Evolutionary conservation across 2,888 invertebrate species (phyloP).

Genomic region (Apeira syringaria): DNA sequence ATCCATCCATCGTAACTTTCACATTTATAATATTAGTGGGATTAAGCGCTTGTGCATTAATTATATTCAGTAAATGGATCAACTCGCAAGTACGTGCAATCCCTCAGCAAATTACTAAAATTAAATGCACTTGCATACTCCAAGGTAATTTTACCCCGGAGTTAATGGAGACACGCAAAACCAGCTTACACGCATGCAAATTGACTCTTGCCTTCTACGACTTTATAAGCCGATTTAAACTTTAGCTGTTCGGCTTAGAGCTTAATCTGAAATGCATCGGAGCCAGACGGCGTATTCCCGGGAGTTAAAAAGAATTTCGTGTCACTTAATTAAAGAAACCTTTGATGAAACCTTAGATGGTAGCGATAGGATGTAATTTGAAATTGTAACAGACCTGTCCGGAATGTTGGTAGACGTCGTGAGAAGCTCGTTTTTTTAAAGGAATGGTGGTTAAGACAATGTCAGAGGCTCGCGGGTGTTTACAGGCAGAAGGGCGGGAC

Average conservation of each 20-base stretch:
- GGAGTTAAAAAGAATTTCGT: constrained; percentile 54
- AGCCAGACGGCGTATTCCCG: constrained; percentile 21
- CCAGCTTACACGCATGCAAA: constrained; percentile 59
- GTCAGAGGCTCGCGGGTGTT: too few relatives aligned
- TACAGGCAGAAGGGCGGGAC: too few relatives aligned
- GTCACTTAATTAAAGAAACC: constrained; percentile 75
- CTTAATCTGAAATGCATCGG: constrained; percentile 37
- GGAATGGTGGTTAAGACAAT: too few relatives aligned
- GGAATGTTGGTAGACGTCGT: constrained; percentile 9
- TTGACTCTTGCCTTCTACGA: constrained; percentile 40
- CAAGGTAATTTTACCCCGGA: constrained; percentile 24
- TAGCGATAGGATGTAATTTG: constrained; percentile 32
- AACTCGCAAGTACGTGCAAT: constrained; percentile 18
- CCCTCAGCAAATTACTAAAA: constrained; percentile 17
- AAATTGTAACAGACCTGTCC: constrained; percentile 21
- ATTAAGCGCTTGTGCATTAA: too few relatives aligned
- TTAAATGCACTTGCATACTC: constrained; percentile 21
- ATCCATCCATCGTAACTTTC: too few relatives aligned
- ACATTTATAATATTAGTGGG: too few relatives aligned
- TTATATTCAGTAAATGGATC: constrained; percentile 8
- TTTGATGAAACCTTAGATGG: constrained; percentile 62
- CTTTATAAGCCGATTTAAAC: constrained; percentile 39
- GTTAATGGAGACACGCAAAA: constrained; percentile 45
- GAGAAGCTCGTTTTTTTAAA: too few relatives aligned
- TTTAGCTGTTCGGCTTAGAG: constrained; percentile 39